These are phyloP conservation scores for Choristoneura rosaceana DNA, from an alignment of 2,888 invertebrate species.

Conservation along the genomic window DNA sequence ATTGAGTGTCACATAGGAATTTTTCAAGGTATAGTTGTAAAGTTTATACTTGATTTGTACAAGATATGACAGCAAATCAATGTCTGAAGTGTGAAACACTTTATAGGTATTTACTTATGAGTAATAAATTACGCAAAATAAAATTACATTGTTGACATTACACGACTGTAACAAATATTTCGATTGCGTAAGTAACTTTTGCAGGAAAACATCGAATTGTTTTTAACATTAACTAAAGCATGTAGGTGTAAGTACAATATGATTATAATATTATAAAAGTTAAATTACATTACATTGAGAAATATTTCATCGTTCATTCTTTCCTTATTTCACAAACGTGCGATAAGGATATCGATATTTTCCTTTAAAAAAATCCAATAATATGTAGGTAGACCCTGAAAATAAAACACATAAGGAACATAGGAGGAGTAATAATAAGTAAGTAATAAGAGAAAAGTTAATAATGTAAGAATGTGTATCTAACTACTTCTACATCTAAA, in stretches of 20 bases:
- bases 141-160: neutral
- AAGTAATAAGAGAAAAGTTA: slow-evolving; percentile 3
- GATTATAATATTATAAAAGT: neutral
- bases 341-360: neutral
- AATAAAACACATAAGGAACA: slow-evolving; percentile 1
- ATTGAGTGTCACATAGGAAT: no score
- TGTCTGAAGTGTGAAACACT: no score
- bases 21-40: no score
- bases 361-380: neutral
- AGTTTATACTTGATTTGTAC: no score
- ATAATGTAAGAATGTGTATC: slow-evolving; percentile 28
- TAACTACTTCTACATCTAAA: slow-evolving; percentile 42
- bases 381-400: neutral
- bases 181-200: neutral
- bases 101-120: no score
- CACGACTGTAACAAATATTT: neutral
- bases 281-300: neutral
- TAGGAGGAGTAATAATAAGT: neutral
- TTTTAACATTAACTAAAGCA: neutral
- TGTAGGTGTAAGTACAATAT: neutral
- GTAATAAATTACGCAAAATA: neutral
- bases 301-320: neutral
- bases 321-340: neutral
- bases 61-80: no score
- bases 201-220: neutral